Base-by-base conservation (phyloP, 2,113 vertebrate genomes). In the Ellobius talpinus region DNA sequence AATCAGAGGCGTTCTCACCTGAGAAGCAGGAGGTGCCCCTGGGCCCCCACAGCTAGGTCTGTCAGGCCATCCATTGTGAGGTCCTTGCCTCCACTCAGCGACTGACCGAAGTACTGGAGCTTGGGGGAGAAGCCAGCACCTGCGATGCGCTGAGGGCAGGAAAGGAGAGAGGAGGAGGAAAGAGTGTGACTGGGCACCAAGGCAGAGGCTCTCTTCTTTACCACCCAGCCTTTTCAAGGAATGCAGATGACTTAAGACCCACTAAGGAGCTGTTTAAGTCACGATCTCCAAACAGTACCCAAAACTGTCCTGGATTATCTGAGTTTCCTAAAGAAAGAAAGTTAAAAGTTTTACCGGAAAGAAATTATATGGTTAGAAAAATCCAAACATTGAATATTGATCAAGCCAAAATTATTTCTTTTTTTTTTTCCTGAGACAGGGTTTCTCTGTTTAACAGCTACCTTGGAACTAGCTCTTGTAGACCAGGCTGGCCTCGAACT, bases 21-120 rank as follows among this genome's bases (percentile, higher is more conserved):
- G 85, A 99, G 97, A 85, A 99, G 97, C 45, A 99, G 72, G 16
- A 98, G 98, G 0, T 72, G 70, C 2, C 99, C 99, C 52, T 93
- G 94, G n/a, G 99, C 98, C 86, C 99, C 99, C 0, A 99, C 96
- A 23, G 98, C 97, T 52, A 99, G 93, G 94, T 99, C 99, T 2
- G 96, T 96, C 42, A 99, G 98, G 24, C 98, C 98, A 6, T 99
- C 99, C 19, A 96, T 91, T 0, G 98, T 99, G 17, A 99, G 98
- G 50, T 99, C 99, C 29, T 95, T 97, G 47, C 97, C 91, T 9
- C 99, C 99, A 3, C 98, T 98, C 65, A 99, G 77, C 13, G 99
- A 98, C 66, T 99, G 99, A 52, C 99, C 99, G 50, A 99, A 99
- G 88, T 99, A 98, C 81, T 97, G 98, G 19, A 99, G 97, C 0